Conservation (phyloP, 2,888 invertebrate genomes). For the Heliconius cydno region DNA sequence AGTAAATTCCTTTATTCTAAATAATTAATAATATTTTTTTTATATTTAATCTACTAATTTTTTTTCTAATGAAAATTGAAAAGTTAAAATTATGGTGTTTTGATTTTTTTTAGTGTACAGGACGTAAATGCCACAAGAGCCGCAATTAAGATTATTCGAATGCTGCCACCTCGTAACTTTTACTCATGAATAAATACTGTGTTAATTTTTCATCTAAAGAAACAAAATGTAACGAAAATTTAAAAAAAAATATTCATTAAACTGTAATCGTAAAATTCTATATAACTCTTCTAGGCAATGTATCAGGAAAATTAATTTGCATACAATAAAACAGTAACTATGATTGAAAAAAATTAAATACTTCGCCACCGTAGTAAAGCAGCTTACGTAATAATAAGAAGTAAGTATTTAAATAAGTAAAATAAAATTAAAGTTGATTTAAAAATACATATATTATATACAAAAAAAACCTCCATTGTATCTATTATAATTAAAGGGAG, state of each 20-base stretch:
- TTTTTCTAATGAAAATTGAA: background rate
- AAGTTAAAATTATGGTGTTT: background rate
- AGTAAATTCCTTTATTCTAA: constrained; percentile 1
- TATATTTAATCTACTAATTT: background rate
- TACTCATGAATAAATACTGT: background rate
- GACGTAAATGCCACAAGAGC: constrained; percentile 27
- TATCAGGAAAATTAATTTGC: too few relatives aligned
- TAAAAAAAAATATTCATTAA: background rate
- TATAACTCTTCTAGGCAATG: background rate
- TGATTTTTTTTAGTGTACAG: constrained; percentile 38
- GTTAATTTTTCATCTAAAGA: background rate
- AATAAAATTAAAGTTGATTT: background rate
- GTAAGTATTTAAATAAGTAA: background rate
- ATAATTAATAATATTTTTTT: background rate
- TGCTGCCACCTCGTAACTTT: background rate
- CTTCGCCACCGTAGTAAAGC: too few relatives aligned
- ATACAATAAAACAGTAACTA: too few relatives aligned
- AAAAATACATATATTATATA: constrained; percentile 7
- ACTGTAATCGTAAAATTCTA: background rate
- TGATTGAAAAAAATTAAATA: too few relatives aligned
- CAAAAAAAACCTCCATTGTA: background rate
- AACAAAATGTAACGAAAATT: background rate
- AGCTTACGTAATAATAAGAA: too few relatives aligned
- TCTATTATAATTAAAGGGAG: background rate
- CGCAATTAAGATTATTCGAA: constrained; percentile 9